Base-by-base conservation (phyloP, 1,140 invertebrate genomes). In the Apis dorsata region DNA sequence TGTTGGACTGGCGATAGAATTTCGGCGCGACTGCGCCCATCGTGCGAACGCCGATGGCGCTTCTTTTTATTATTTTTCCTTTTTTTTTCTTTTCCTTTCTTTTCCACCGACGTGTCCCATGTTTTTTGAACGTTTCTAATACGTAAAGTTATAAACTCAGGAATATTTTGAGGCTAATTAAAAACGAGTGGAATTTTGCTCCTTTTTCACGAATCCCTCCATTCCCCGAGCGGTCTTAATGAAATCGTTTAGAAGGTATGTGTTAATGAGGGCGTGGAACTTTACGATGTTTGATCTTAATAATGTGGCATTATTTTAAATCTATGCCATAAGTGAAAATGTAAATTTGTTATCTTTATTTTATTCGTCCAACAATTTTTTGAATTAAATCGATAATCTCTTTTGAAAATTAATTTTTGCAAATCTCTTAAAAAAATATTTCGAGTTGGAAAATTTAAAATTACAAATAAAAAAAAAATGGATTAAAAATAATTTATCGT, bases 1-100 rank as follows among this genome's bases (percentile, higher is more conserved):
- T 84, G 84, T 77, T 69, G 75, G 83, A 89, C 83, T 86, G 82
- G 70, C 83, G 53, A 79, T 79, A 66, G 51, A 79, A 89, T 72
- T 84, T 80, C 88, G 85, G 81, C 81, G 73, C 83, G 73, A 44
- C 75, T 66, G 80, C 77, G 80, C 80, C 44, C 53, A 28, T 57
- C 28, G 77, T 44, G 12, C 10, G 2, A 55, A 44, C 53, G 55
- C 17, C 62, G 21, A n/a, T 51, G 63, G 24, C 70, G 71, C 79
- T 28, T n/a, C 19, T 21, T 76, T 53, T 55, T 44, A 44, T 24
- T 13, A 15, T 53, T 55, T 72, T 28, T 55, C 10, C 3, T 15
- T 11, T 75, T 66, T 68, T 71, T 60, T 34, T 15, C 51, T 72
- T 28, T 34, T 17, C 10, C 8, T 12, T 65, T 66, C 68, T 71